phyloP scores from a whole-genome alignment of 2,113 vertebrate species.

The Coregonus clupeaformis region DNA sequence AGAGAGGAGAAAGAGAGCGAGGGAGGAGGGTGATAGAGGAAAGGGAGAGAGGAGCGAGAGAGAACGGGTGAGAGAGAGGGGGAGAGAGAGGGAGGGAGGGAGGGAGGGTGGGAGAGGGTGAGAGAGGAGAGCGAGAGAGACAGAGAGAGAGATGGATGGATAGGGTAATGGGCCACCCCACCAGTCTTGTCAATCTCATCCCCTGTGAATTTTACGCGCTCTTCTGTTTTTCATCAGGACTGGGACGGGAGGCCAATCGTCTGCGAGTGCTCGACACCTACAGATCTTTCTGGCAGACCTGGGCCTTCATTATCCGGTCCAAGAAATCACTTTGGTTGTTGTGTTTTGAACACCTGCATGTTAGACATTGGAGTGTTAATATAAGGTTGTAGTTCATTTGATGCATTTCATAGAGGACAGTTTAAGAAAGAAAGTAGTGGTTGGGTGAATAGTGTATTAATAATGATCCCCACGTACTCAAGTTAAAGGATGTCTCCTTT shows the following conservation, averaged over 20 bases:
- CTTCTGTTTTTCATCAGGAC: conserved; percentile 8
- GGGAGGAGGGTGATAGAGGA: background rate
- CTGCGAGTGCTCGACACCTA: background rate
- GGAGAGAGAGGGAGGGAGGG: too few species aligned
- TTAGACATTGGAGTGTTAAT: background rate
- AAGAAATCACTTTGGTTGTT: conserved; percentile 3
- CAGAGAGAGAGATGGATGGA: background rate
- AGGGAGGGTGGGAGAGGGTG: too few species aligned
- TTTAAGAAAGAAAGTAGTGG: background rate
- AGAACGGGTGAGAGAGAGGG: too few species aligned
- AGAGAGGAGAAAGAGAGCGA: too few species aligned
- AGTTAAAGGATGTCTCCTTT: background rate
- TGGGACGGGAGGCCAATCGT: background rate
- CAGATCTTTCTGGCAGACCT: background rate
- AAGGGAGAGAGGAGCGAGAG: too few species aligned
- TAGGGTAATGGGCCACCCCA: background rate
- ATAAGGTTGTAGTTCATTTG: too few species aligned
- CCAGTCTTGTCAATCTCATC: conserved; percentile 7
- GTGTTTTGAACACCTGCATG: background rate
- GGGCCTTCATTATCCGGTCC: background rate
- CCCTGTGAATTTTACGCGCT: conserved; percentile 23
- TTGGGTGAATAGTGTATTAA: background rate
- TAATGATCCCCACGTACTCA: background rate
- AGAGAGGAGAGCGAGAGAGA: too few species aligned
- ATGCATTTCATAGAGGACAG: too few species aligned